Conservation (phyloP, 2,888 invertebrate genomes). For the Brenthis ino region DNA sequence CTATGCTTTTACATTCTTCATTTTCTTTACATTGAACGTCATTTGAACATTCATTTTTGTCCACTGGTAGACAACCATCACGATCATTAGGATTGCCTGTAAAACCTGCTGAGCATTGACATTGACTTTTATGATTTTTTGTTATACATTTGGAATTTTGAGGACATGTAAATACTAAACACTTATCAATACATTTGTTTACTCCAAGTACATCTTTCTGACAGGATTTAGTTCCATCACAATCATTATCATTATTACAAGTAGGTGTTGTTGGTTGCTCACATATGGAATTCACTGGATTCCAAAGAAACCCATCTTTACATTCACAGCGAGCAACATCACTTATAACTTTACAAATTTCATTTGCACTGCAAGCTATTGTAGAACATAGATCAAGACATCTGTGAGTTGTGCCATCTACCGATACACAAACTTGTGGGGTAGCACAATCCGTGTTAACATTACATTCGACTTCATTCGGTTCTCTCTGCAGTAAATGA, state of each 20-base stretch:
- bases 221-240: slow-evolving; percentile 87
- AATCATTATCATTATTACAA: slow-evolving; percentile 87
- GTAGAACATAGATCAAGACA: slow-evolving; percentile 91
- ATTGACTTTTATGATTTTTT: slow-evolving; percentile 87
- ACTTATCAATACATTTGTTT: slow-evolving; percentile 90
- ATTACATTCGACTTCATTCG: slow-evolving; percentile 84
- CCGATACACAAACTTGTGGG: slow-evolving; percentile 86
- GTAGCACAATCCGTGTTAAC: slow-evolving; percentile 87
- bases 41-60: slow-evolving; percentile 88
- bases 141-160: slow-evolving; percentile 91
- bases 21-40: slow-evolving; percentile 93
- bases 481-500: slow-evolving; percentile 85
- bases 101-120: slow-evolving; percentile 92
- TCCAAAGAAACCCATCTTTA: slow-evolving; percentile 90
- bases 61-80: slow-evolving; percentile 89
- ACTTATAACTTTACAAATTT: slow-evolving; percentile 87
- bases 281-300: slow-evolving; percentile 90
- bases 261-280: slow-evolving; percentile 94
- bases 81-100: slow-evolving; percentile 95
- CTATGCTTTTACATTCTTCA: slow-evolving; percentile 87
- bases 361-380: slow-evolving; percentile 91
- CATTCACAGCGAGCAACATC: slow-evolving; percentile 91
- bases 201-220: slow-evolving; percentile 93
- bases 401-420: slow-evolving; percentile 83
- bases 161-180: slow-evolving; percentile 91